Evolutionary conservation across 2,113 vertebrate genomes (phyloP).

Genomic region (Azemiops feae): DNA sequence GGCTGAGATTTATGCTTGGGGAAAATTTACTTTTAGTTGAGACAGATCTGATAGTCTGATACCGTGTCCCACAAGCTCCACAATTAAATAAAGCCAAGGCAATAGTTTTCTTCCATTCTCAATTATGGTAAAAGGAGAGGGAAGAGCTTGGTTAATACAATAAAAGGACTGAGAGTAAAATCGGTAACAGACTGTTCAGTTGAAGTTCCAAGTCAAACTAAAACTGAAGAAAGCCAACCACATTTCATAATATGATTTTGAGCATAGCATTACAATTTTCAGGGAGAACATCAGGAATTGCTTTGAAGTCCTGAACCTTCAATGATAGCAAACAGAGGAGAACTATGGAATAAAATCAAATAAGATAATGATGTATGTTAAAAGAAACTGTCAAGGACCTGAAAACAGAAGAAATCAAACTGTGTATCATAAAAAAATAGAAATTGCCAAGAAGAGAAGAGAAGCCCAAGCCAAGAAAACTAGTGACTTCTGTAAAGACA

Average conservation of each 20-base stretch:
- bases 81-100: not conserved
- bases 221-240: not conserved
- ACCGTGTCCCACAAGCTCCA: not conserved
- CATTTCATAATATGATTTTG: not conserved
- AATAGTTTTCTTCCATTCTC: not conserved
- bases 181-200: not conserved
- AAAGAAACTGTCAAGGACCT: not conserved
- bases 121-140: not conserved
- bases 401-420: not conserved
- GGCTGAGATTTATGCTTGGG: not conserved
- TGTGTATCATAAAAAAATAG: not conserved
- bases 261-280: not conserved
- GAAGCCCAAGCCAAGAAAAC: not conserved
- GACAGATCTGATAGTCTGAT: not conserved
- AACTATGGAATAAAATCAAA: not conserved
- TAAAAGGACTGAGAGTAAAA: not conserved
- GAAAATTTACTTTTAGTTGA: not conserved
- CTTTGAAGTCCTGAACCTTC: not conserved
- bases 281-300: not conserved
- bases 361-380: not conserved
- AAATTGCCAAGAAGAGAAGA: not conserved
- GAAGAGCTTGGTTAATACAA: not conserved
- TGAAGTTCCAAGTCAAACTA: not conserved
- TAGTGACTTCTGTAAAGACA: not conserved
- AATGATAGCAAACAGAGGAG: not conserved